A percentile compares a stretch with the other conserved stretches of the same genome.
Evolutionary conservation across 2,888 invertebrate genomes (phyloP).

Genomic region (Tinea pellionella): DNA sequence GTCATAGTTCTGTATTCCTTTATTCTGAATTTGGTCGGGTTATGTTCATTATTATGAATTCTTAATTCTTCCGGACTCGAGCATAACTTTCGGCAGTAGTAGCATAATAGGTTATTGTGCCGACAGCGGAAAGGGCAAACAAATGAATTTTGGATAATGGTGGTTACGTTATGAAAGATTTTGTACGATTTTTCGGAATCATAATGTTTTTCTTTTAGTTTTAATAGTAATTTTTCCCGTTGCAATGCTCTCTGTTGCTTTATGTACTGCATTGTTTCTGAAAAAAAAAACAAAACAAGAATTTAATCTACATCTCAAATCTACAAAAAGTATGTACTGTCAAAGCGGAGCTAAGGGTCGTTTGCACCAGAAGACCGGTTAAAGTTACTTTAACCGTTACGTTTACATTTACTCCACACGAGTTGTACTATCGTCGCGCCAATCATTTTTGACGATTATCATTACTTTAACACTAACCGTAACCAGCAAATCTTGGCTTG

Average conservation of each 20-base stretch:
- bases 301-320: too few species aligned
- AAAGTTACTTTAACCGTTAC: too few species aligned
- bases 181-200: constrained; percentile 50
- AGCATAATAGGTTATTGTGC: constrained; percentile 51
- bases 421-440: too few species aligned
- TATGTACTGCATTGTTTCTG: not conserved
- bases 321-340: too few species aligned
- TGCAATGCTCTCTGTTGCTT: not conserved
- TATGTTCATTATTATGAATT: constrained; percentile 28
- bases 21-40: constrained; percentile 49
- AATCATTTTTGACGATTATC: too few species aligned
- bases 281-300: not conserved
- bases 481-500: too few species aligned
- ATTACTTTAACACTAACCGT: too few species aligned
- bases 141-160: constrained; percentile 47
- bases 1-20: constrained; percentile 52
- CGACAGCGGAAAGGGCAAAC: constrained; percentile 54
- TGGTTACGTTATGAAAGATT: constrained; percentile 47
- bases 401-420: too few species aligned
- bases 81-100: constrained; percentile 45
- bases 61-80: constrained; percentile 33
- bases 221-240: not conserved
- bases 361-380: too few species aligned
- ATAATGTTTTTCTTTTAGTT: not conserved
- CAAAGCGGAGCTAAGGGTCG: too few species aligned